These are phyloP conservation scores for Pegoplata infirma DNA, from an alignment of 2,888 invertebrate genomes.

Conservation along the genomic window DNA sequence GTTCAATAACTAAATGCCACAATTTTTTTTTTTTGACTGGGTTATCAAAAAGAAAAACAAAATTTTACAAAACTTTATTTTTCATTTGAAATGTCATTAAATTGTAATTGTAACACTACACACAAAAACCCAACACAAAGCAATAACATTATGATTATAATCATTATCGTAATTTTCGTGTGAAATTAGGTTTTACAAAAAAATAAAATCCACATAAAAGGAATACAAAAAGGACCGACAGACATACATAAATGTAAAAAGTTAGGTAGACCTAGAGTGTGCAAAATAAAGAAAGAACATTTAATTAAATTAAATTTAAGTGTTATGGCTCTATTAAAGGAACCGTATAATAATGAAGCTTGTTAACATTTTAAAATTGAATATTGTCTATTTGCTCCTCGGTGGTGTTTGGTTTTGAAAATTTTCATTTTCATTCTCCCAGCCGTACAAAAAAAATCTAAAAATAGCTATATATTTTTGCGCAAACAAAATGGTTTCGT, in stretches of 20 bases:
- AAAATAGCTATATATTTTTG: not conserved
- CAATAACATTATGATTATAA: slow-evolving; percentile 9
- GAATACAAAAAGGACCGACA: not conserved
- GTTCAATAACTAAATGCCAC: too few species aligned
- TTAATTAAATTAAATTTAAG: slow-evolving; percentile 49
- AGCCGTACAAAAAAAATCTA: not conserved
- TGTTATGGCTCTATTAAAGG: slow-evolving; percentile 39
- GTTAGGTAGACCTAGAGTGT: too few species aligned
- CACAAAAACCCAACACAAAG: not conserved
- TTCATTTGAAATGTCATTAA: not conserved
- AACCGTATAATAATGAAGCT: slow-evolving; percentile 44
- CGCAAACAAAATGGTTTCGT: not conserved
- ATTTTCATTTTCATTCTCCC: not conserved
- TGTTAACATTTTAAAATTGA: slow-evolving; percentile 48
- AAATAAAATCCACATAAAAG: slow-evolving; percentile 10
- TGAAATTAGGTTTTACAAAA: slow-evolving; percentile 40
- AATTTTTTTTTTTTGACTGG: too few species aligned
- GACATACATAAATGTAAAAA: not conserved
- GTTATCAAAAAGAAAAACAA: not conserved
- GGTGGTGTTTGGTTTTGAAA: not conserved
- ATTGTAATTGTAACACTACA: slow-evolving; percentile 1
- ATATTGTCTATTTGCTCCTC: slow-evolving; percentile 1
- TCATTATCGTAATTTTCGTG: slow-evolving; percentile 32
- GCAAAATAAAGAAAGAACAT: slow-evolving; percentile 2
- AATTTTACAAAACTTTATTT: not conserved